Evolutionary conservation across 2,113 vertebrate genomes (phyloP).

Genomic region (Odontophorus gujanensis): DNA sequence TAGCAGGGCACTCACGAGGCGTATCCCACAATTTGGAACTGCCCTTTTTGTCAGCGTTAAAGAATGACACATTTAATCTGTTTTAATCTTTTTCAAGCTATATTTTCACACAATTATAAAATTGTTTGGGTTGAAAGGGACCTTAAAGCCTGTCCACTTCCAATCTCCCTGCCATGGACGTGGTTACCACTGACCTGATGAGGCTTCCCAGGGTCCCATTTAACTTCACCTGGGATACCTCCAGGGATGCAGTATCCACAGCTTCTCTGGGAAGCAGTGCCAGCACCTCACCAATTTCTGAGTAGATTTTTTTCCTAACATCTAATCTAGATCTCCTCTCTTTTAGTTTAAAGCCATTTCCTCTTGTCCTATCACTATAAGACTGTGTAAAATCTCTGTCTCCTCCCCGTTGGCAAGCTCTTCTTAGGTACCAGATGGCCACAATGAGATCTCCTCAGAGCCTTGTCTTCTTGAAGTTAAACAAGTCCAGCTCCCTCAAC

Average conservation of each 20-base stretch:
- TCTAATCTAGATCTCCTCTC: not conserved
- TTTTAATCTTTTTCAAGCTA: slow-evolving; percentile 38
- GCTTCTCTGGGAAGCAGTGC: not conserved
- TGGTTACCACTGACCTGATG: not conserved
- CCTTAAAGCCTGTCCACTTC: not conserved
- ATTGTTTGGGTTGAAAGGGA: not conserved
- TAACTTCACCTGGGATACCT: not conserved
- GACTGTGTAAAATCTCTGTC: not conserved
- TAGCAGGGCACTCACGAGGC: not conserved
- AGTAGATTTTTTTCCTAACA: not conserved
- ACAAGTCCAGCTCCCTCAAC: not conserved
- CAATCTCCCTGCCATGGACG: not conserved
- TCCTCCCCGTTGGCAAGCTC: not conserved
- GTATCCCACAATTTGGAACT: not conserved
- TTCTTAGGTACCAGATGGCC: not conserved
- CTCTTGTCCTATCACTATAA: not conserved
- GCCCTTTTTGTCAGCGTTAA: not conserved
- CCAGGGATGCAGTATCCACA: not conserved
- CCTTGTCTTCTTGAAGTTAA: not conserved
- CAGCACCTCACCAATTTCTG: not conserved
- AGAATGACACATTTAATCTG: slow-evolving; percentile 34
- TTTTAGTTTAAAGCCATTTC: not conserved
- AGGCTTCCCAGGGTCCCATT: not conserved
- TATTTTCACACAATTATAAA: not conserved
- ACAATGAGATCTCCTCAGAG: not conserved